phyloP scores from a whole-genome alignment of 2,888 invertebrate genomes.

The Ormyrus rosae region DNA sequence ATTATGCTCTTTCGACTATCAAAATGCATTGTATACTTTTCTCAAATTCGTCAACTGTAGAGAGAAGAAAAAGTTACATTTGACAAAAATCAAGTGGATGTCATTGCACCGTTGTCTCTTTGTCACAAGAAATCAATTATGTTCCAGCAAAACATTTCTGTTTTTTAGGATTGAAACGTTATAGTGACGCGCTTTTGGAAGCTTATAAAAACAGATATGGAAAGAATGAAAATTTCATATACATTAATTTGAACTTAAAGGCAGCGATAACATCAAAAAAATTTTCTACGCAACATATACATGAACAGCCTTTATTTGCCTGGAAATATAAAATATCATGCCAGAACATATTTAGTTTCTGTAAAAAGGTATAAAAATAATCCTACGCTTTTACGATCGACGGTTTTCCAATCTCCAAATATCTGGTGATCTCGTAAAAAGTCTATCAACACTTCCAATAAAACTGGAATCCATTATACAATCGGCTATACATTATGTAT shows the following conservation, averaged over 20 bases:
- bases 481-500: slow-evolving; percentile 58
- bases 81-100: slow-evolving; percentile 62
- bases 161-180: slow-evolving; percentile 27
- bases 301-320: slow-evolving; percentile 17
- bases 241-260: not conserved
- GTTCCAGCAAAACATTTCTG: slow-evolving; percentile 64
- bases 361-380: slow-evolving; percentile 69
- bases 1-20: slow-evolving; percentile 16
- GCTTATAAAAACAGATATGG: not conserved
- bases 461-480: slow-evolving; percentile 71
- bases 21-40: slow-evolving; percentile 42
- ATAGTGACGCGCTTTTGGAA: slow-evolving; percentile 8
- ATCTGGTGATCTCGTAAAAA: slow-evolving; percentile 63
- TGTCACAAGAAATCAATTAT: slow-evolving; percentile 63
- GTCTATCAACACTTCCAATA: slow-evolving; percentile 73
- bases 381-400: slow-evolving; percentile 59
- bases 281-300: slow-evolving; percentile 35
- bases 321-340: slow-evolving; percentile 55
- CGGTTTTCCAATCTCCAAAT: slow-evolving; percentile 52
- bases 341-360: slow-evolving; percentile 66
- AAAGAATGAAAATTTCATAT: slow-evolving; percentile 10
- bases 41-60: slow-evolving; percentile 46
- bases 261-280: slow-evolving; percentile 29
- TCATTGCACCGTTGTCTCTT: slow-evolving; percentile 67
- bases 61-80: slow-evolving; percentile 58